These are phyloP conservation scores for Cyaniris semiargus DNA, from an alignment of 2,888 invertebrate species.

Conservation along the genomic window DNA sequence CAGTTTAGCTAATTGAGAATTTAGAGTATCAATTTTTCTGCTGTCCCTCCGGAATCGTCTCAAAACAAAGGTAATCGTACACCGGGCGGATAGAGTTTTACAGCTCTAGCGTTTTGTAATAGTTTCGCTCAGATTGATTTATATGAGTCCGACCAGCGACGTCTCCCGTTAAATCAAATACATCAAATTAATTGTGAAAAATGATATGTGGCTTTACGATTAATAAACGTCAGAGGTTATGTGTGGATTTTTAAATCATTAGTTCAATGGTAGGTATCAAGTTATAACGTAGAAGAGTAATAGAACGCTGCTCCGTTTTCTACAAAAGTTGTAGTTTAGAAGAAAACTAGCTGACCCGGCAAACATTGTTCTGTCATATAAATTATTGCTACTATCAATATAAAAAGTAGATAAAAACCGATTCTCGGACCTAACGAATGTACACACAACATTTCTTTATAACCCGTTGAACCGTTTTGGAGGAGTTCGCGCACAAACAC, in stretches of 20 bases:
- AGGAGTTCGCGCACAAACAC: too few relatives aligned
- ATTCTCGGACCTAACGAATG: too few relatives aligned
- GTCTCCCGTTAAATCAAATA: not conserved
- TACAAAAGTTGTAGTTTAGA: too few relatives aligned
- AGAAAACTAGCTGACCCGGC: too few relatives aligned
- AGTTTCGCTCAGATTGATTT: constrained; percentile 15
- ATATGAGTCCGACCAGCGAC: not conserved
- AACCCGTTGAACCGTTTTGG: too few relatives aligned
- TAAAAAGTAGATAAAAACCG: too few relatives aligned
- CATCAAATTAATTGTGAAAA: constrained; percentile 21
- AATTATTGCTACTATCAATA: too few relatives aligned
- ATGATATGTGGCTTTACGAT: constrained; percentile 11
- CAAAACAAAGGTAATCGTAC: constrained; percentile 10
- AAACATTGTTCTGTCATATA: too few relatives aligned
- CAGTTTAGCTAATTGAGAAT: too few relatives aligned
- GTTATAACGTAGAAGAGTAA: not conserved
- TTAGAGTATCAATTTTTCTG: not conserved
- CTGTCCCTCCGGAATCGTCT: not conserved
- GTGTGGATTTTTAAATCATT: not conserved
- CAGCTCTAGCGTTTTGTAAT: not conserved
- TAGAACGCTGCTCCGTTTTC: not conserved
- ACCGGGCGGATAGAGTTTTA: constrained; percentile 16
- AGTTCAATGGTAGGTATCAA: not conserved
- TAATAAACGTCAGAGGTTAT: not conserved
- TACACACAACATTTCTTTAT: too few relatives aligned